phyloP scores from a whole-genome alignment of 2,797 vertebrate species.

The Phrynocephalus guinanensis region DNA sequence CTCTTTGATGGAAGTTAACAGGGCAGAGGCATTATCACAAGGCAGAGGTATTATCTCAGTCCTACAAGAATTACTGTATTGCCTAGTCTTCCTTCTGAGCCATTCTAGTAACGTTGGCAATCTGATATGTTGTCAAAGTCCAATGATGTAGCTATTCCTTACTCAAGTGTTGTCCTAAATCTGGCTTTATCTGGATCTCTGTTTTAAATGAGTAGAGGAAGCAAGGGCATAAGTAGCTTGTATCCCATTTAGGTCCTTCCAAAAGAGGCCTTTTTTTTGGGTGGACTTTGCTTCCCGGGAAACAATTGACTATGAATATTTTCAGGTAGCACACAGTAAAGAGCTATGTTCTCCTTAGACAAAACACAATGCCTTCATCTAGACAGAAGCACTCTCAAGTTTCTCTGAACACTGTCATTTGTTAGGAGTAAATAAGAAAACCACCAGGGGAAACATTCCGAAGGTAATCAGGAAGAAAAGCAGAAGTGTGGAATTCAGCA shows the following conservation, averaged over 20 bases:
- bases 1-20: background rate
- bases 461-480: background rate
- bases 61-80: background rate
- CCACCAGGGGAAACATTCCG: background rate
- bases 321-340: slow-evolving; percentile 32
- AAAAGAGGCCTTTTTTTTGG: background rate
- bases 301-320: background rate
- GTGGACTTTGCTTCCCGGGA: slow-evolving; percentile 18
- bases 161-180: background rate
- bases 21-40: background rate
- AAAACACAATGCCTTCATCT: background rate
- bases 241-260: background rate
- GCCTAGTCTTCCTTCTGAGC: background rate
- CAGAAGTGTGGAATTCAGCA: slow-evolving; percentile 6
- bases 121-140: background rate
- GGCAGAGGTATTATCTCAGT: background rate
- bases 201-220: background rate
- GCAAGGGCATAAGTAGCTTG: background rate
- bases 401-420: slow-evolving; percentile 1
- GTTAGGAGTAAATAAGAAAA: slow-evolving; percentile 18
- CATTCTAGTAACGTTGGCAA: background rate
- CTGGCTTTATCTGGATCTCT: background rate
- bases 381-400: background rate
- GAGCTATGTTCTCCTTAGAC: background rate
- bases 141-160: background rate